Percentiles rank a stretch among this genome's conserved stretches.
Conservation (phyloP, 2,888 invertebrate species). For the Mesorhabditis sp. region DNA sequence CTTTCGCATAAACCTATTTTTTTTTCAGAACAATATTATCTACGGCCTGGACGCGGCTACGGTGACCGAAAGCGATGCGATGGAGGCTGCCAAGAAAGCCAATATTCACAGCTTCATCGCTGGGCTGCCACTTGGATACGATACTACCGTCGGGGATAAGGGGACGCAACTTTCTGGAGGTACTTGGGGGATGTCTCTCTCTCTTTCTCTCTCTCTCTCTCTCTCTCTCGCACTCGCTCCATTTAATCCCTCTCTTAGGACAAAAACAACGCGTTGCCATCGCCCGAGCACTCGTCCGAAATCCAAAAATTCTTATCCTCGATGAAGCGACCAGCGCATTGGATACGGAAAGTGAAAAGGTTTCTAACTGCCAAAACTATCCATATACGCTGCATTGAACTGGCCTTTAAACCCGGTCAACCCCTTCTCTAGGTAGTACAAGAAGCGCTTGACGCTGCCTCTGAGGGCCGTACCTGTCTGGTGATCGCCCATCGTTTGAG, state of each 20-base stretch:
- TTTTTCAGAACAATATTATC: slow-evolving; percentile 71
- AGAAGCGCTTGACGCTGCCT: slow-evolving; percentile 72
- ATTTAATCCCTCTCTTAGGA: slow-evolving; percentile 32
- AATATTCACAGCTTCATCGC: slow-evolving; percentile 61
- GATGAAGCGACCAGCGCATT: slow-evolving; percentile 53
- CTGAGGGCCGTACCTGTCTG: slow-evolving; percentile 60
- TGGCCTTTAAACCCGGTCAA: too few relatives aligned
- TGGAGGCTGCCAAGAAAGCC: slow-evolving; percentile 58
- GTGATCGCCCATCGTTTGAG: slow-evolving; percentile 62
- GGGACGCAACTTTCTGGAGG: slow-evolving; percentile 58
- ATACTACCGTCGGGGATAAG: slow-evolving; percentile 59
- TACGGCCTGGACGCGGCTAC: slow-evolving; percentile 68
- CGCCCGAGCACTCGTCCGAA: slow-evolving; percentile 59
- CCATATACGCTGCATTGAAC: too few relatives aligned
- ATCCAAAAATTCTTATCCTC: slow-evolving; percentile 58
- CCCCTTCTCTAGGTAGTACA: slow-evolving; percentile 70
- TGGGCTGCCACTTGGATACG: slow-evolving; percentile 58
- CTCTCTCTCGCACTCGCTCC: too few relatives aligned
- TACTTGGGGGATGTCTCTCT: background rate
- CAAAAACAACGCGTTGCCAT: slow-evolving; percentile 61
- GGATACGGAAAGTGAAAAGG: slow-evolving; percentile 49
- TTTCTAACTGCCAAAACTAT: background rate
- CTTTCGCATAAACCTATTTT: too few relatives aligned
- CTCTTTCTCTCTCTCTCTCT: too few relatives aligned
- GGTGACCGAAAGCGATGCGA: slow-evolving; percentile 56